Evolutionary conservation across 2,888 invertebrate species (phyloP).

Genomic region (Rhamnusium bicolor): DNA sequence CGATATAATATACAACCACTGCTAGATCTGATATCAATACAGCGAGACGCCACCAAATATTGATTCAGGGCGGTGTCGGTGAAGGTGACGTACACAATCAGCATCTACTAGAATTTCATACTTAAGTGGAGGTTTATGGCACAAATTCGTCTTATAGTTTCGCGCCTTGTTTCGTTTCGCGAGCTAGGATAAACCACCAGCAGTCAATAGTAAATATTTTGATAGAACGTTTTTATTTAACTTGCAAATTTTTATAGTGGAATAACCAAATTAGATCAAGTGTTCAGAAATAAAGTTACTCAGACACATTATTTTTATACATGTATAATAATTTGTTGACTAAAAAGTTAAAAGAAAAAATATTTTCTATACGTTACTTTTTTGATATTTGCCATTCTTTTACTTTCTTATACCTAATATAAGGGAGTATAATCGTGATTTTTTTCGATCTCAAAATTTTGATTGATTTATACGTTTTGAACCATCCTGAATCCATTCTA

Average conservation of each 20-base stretch:
- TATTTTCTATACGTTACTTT: no score
- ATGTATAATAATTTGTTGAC: no score
- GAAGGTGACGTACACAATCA: constrained; percentile 61
- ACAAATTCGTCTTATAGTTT: not conserved
- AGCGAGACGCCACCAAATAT: constrained; percentile 63
- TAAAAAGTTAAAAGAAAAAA: no score
- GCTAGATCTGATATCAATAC: constrained; percentile 66
- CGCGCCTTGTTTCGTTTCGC: not conserved
- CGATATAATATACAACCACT: constrained; percentile 67
- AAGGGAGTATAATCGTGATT: no score
- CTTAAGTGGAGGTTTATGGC: constrained; percentile 18
- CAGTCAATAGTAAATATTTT: not conserved
- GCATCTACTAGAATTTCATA: constrained; percentile 42
- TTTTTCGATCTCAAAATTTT: no score
- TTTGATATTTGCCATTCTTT: no score
- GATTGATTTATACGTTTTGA: no score
- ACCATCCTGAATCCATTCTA: no score
- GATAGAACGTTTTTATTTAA: not conserved
- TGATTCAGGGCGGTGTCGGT: constrained; percentile 60
- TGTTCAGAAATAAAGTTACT: no score
- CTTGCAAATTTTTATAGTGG: not conserved
- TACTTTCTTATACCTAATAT: no score
- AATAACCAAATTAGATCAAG: not conserved
- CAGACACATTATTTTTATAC: no score
- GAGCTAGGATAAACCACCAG: not conserved